Percentiles rank a stretch among this genome's conserved stretches.
Evolutionary conservation across 2,888 invertebrate species (phyloP).

Genomic region (Sepiola atlantica): DNA sequence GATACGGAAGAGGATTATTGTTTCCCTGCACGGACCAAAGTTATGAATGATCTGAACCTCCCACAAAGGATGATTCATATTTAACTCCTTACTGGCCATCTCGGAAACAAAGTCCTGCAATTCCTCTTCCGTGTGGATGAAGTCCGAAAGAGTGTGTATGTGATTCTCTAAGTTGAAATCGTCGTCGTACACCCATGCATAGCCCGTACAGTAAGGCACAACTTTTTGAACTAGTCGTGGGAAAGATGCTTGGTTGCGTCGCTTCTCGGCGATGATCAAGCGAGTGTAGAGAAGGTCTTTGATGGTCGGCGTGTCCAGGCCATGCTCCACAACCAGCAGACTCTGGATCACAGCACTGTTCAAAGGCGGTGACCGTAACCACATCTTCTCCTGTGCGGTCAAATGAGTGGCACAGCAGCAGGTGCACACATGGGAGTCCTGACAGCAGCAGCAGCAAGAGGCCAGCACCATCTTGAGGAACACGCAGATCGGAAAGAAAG

Average conservation of each 20-base stretch:
- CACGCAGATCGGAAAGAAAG: conserved; percentile 73
- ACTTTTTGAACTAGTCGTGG: conserved; percentile 77
- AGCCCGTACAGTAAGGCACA: conserved; percentile 74
- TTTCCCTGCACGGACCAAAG: conserved; percentile 74
- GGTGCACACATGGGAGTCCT: conserved; percentile 61
- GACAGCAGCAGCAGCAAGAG: conserved; percentile 67
- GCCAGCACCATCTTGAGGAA: conserved; percentile 67
- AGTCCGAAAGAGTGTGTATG: conserved; percentile 74
- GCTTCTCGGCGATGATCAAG: conserved; percentile 73
- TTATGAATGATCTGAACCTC: conserved; percentile 77
- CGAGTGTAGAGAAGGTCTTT: conserved; percentile 76
- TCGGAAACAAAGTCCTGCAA: conserved; percentile 76
- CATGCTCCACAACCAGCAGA: conserved; percentile 76
- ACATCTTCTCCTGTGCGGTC: conserved; percentile 75
- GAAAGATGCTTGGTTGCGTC: conserved; percentile 73
- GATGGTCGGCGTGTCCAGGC: conserved; percentile 75
- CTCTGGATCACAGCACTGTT: conserved; percentile 75
- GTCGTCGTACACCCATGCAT: conserved; percentile 77
- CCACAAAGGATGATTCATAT: conserved; percentile 77
- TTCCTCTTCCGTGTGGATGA: conserved; percentile 71
- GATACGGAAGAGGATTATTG: conserved; percentile 76
- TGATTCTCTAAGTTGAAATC: conserved; percentile 77
- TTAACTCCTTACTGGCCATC: conserved; percentile 75
- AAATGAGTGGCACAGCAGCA: conserved; percentile 71
- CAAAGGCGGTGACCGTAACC: conserved; percentile 65